Conservation (phyloP, 2,113 vertebrate genomes). For the Rhipidura dahli region DNA sequence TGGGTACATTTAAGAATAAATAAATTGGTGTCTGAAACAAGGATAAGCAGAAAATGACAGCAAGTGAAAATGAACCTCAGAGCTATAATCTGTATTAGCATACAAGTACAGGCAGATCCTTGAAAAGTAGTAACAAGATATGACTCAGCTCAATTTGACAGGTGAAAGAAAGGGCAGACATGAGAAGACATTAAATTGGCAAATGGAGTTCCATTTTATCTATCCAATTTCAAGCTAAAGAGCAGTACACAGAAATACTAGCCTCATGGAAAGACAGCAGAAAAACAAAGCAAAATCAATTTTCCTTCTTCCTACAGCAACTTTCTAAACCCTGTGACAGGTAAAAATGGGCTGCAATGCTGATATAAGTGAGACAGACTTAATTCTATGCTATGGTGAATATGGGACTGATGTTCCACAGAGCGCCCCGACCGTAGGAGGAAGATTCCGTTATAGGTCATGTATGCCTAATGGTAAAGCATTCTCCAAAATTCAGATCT, state of each 20-base stretch:
- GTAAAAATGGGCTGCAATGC: background rate
- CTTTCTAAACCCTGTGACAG: background rate
- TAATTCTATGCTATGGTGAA: background rate
- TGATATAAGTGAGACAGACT: background rate
- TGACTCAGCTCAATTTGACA: background rate
- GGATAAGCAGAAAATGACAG: background rate
- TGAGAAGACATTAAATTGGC: background rate
- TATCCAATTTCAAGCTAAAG: background rate
- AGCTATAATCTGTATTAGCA: background rate
- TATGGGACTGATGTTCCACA: background rate
- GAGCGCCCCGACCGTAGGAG: background rate
- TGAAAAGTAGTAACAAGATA: background rate
- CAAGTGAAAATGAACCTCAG: background rate
- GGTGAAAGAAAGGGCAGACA: conserved; percentile 8
- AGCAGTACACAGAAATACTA: background rate
- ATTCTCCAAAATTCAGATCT: background rate
- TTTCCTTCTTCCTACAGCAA: background rate
- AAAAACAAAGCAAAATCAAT: background rate
- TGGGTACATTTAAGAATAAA: background rate
- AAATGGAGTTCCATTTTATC: background rate
- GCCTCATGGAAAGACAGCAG: background rate
- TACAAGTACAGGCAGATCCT: background rate
- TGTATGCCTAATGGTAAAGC: background rate
- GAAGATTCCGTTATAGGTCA: background rate
- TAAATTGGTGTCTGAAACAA: background rate